Evolutionary conservation across 2,113 vertebrate genomes (phyloP).

Genomic region (Trogon surrucura): DNA sequence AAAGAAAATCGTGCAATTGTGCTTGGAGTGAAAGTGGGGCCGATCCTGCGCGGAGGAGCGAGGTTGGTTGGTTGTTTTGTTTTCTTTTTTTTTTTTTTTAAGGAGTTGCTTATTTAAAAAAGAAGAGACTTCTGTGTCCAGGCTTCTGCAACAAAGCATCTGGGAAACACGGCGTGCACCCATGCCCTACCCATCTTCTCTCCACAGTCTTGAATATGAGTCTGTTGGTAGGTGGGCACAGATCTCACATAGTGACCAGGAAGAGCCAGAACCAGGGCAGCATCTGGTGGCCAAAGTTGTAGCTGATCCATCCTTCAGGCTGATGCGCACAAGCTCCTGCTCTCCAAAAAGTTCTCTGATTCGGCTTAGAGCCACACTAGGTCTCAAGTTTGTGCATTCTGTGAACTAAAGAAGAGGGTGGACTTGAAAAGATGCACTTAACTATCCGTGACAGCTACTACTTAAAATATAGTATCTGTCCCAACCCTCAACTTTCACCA

Average conservation of each 20-base stretch:
- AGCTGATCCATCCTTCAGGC: background rate
- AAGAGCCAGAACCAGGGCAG: background rate
- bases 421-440: background rate
- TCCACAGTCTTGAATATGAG: background rate
- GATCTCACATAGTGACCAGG: background rate
- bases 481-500: background rate
- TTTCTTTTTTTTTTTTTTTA: background rate
- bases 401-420: background rate
- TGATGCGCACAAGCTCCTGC: background rate
- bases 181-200: accelerated
- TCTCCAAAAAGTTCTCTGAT: background rate
- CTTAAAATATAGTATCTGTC: background rate
- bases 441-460: background rate
- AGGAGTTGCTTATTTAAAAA: conserved; percentile 42
- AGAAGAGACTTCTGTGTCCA: background rate
- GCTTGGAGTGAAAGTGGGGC: conserved; percentile 8
- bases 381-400: background rate
- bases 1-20: background rate
- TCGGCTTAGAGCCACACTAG: background rate
- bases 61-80: background rate
- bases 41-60: background rate
- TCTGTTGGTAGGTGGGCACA: background rate
- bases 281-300: background rate
- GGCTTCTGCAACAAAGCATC: accelerated
- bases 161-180: background rate